Evolutionary conservation across 2,888 invertebrate species (phyloP).

Genomic region (Smittia aterrima): DNA sequence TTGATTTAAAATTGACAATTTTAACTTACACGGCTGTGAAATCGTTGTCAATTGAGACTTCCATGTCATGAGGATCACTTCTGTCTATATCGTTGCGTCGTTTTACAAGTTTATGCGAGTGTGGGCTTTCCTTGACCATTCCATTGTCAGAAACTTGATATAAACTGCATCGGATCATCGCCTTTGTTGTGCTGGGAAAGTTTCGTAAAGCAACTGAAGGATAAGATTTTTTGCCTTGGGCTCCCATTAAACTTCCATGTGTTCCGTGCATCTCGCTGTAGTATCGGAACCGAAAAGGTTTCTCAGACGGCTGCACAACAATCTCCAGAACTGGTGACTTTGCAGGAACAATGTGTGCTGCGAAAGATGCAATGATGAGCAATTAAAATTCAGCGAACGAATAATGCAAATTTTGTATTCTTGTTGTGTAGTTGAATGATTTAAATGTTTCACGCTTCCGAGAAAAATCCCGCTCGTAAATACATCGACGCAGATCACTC

Average conservation of each 20-base stretch:
- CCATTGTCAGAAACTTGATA: conserved; percentile 59
- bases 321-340: conserved; percentile 59
- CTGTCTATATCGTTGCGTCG: conserved; percentile 62
- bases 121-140: conserved; percentile 45
- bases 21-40: conserved; percentile 63
- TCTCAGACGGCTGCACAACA: conserved; percentile 71
- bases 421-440: neutral
- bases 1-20: neutral
- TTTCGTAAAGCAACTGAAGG: conserved; percentile 73
- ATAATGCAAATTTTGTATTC: neutral
- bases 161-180: conserved; percentile 68
- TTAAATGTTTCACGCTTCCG: neutral
- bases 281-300: conserved; percentile 75
- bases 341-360: neutral
- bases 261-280: conserved; percentile 83
- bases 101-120: conserved; percentile 71
- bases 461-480: neutral
- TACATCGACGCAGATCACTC: too few relatives aligned
- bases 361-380: neutral
- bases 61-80: conserved; percentile 66
- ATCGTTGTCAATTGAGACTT: conserved; percentile 58
- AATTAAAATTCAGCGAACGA: neutral
- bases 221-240: conserved; percentile 64
- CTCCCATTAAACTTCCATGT: conserved; percentile 74
- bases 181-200: conserved; percentile 55